These are phyloP conservation scores for Brachionus manjavacas DNA, from an alignment of 1,140 invertebrate species.

Conservation along the genomic window DNA sequence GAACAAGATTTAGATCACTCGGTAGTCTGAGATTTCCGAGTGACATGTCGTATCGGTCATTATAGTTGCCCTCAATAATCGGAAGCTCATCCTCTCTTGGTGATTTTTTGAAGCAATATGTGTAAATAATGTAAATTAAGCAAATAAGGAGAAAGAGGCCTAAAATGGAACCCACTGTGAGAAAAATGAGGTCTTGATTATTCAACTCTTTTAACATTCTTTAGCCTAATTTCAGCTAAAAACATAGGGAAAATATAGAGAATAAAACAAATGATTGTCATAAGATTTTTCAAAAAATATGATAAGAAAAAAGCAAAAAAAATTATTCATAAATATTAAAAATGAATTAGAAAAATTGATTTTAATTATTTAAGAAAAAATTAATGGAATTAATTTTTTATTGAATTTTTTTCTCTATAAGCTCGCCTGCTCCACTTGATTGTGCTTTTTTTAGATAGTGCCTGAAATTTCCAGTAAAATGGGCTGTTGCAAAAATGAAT, in stretches of 20 bases:
- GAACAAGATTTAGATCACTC: neutral
- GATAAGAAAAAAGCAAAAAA: neutral
- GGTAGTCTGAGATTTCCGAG: neutral
- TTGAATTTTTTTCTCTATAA: neutral
- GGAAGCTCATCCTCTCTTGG: neutral
- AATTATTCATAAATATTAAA: neutral
- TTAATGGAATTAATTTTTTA: neutral
- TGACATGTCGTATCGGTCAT: neutral
- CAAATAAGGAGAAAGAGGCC: neutral
- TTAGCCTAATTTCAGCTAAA: neutral
- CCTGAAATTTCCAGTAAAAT: neutral
- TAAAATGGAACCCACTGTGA: neutral
- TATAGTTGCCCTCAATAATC: neutral
- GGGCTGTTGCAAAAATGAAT: slow-evolving; percentile 19
- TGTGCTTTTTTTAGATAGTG: neutral
- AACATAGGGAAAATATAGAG: neutral
- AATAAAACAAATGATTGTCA: neutral
- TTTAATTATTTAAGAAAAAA: neutral
- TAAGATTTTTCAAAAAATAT: neutral
- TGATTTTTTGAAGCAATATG: neutral
- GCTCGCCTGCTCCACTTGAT: neutral
- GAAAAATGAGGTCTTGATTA: slow-evolving; percentile 23
- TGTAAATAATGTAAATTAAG: neutral
- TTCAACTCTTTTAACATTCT: neutral
- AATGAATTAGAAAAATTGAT: neutral